Base-by-base conservation (phyloP, 2,797 vertebrate species). In the Aphelocoma californica region DNA sequence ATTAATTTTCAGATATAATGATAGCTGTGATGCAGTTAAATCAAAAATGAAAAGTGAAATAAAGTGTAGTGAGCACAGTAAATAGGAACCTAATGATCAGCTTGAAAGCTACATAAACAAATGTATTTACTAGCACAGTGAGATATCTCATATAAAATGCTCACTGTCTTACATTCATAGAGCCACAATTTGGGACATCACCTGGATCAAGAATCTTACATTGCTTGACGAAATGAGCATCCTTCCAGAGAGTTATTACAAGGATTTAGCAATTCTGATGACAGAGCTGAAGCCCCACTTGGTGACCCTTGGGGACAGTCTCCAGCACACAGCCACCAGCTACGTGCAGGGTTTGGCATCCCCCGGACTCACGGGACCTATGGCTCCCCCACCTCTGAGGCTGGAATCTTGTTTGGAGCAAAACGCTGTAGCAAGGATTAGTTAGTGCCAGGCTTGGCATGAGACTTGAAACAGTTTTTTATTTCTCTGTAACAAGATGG, bases 351-450 rank as follows among this genome's bases (percentile, higher is more conserved):
- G 5, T 32, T 75, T 19, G 44, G 71, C 51, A 51, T 9, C 7
- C 7, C n/a, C 15, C 0, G 5, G 42, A 54, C 45, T 71, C 75
- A 67, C 0, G 0, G 32, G 23, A 70, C 72, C 67, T 62, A 56
- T 9, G 24, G 47, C 48, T 86, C 62, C 62, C 58, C 36, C 32
- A 32, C 7, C 65, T 61, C 75, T 29, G 29, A 54, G 21, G 21
- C 1, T 61, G 66, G 31, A 66, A 86, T 45, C 44, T 74, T n/a
- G 20, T 58, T 65, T 50, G 70, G 54, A 86, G n/a, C 18, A 14
- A 73, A 78, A 25, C 0, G 3, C 73, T 64, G 26, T 4, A 64
- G 58, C 11, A 11, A 53, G 14, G 44, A 18, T 81, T 38, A 72
- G n/a, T 36, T 78, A 86, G 45, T 29, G 34, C n/a, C 87, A 84